Evolutionary conservation across 2,797 vertebrate genomes (phyloP), one percentile per base, ranked within the genome.

Genomic region (Spea hammondii): DNA sequence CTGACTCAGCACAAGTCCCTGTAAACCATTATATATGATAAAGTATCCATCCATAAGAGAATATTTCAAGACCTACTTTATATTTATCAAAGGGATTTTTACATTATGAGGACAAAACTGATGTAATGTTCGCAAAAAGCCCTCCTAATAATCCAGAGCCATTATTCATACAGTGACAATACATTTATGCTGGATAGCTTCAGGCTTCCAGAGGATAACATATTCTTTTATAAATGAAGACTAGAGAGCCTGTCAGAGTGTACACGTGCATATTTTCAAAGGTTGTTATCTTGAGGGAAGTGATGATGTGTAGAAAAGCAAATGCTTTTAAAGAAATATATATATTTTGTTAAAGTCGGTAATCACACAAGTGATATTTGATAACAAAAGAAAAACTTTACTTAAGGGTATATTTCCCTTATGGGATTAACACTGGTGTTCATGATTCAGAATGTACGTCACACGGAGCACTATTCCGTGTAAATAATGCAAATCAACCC

Each of bases 51-150:
- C 73, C 67, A 9, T 72, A 53, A 51, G 69, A 51, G 54, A 67
- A 57, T 72, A 11, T 76, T 55, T 72, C 69, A 72, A 50, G 68
- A 32, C 48, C 60, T 51, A 50, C 68, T 67, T 76, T 67, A 67
- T 76, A 72, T 71, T 76, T 80, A 65, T 76, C 62, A 65, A 46
- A 1, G n/a, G 10, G 45, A 32, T 71, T 54, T 54, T 55, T 72
- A 66, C 44, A 51, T 81, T 81, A 66, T 81, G 57, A 80, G 69
- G 69, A 51, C 62, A 65, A 75, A 72, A 72, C 53, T 62, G 77
- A 80, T 79, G 64, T 69, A 69, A 76, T 80, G 73, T 66, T 76
- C 79, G 77, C 72, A 72, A 81, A 81, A 81, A 72, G 69, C 74
- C 11, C 55, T 51, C 8, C 71, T 68, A 81, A 81, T 66, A 72